Conservation (phyloP, 2,888 invertebrate species). For the Ochropleura plecta region DNA sequence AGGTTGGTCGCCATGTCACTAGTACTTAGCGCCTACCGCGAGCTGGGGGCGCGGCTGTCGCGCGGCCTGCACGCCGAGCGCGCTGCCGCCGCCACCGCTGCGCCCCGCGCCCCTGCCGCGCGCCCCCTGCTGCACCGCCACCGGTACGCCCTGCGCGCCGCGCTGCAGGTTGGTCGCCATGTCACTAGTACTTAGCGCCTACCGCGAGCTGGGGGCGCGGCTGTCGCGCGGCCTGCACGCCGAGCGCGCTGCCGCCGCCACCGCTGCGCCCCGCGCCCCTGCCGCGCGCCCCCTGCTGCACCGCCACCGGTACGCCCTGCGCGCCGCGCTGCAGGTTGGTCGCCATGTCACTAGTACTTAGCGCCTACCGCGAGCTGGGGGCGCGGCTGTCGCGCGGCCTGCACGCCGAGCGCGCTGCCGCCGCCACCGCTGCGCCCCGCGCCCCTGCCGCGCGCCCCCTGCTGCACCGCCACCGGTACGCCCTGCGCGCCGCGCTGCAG, state of each 20-base stretch:
- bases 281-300: slow-evolving; percentile 73
- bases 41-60: slow-evolving; percentile 71
- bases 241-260: no score
- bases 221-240: slow-evolving; percentile 76
- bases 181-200: not conserved
- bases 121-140: slow-evolving; percentile 77
- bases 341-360: not conserved
- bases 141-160: slow-evolving; percentile 80
- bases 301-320: slow-evolving; percentile 81
- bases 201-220: slow-evolving; percentile 69
- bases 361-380: slow-evolving; percentile 64
- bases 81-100: no score
- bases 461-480: slow-evolving; percentile 80
- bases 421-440: slow-evolving; percentile 76
- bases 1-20: slow-evolving; percentile 66
- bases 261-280: slow-evolving; percentile 71
- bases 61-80: no score
- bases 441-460: slow-evolving; percentile 70
- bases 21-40: slow-evolving; percentile 41
- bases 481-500: slow-evolving; percentile 78
- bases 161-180: slow-evolving; percentile 71
- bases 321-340: slow-evolving; percentile 77
- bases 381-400: slow-evolving; percentile 75
- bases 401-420: no score
- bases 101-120: slow-evolving; percentile 70